Conservation (phyloP, 2,113 vertebrate genomes). For the Megalops atlanticus region DNA sequence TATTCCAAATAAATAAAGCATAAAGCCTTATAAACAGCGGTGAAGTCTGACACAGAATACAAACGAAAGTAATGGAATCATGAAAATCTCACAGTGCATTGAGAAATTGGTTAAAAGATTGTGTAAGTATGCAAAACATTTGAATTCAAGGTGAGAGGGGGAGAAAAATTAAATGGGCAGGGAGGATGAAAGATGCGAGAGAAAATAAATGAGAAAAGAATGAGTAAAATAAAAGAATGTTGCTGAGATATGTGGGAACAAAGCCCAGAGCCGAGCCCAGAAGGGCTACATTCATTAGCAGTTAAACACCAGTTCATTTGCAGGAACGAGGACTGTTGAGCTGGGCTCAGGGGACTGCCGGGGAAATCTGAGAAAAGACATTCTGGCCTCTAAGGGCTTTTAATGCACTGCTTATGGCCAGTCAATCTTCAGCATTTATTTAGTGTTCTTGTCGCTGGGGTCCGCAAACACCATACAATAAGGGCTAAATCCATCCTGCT, state of each 20-base stretch:
- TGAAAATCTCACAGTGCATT: no score
- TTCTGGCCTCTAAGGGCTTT: not conserved
- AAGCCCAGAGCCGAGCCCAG: constrained; percentile 1
- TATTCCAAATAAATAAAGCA: not conserved
- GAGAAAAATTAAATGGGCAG: not conserved
- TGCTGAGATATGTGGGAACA: not conserved
- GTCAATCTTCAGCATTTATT: not conserved
- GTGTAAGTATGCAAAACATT: not conserved
- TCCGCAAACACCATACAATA: not conserved
- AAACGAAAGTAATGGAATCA: no score
- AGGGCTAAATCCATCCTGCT: not conserved
- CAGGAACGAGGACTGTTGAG: not conserved
- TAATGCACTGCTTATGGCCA: not conserved
- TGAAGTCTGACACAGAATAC: not conserved
- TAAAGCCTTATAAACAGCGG: not conserved
- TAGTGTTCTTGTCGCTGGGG: not conserved
- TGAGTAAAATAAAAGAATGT: not conserved
- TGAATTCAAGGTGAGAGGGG: not conserved
- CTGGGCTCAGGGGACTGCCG: not conserved
- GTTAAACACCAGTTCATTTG: not conserved
- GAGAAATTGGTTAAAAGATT: not conserved
- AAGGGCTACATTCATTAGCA: not conserved
- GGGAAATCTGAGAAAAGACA: not conserved
- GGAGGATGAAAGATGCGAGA: not conserved
- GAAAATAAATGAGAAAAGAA: not conserved